Evolutionary conservation across 2,113 vertebrate genomes (phyloP).

Genomic region (Amblyornis subalaris): DNA sequence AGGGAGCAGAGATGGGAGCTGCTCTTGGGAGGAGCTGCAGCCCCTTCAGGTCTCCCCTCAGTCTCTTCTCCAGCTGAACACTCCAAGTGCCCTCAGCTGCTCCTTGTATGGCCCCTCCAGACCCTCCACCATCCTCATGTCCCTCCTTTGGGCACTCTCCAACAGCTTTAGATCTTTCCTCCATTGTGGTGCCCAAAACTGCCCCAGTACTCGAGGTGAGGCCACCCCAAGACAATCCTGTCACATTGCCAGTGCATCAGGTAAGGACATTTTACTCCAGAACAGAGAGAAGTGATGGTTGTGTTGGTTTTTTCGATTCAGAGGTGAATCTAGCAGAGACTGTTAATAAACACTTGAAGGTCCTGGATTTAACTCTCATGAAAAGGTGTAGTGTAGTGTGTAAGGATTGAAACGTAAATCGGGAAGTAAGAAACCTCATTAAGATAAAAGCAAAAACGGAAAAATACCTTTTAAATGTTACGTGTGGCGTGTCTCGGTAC

Average conservation of each 20-base stretch:
- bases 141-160: neutral
- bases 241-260: accelerated
- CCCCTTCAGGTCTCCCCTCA: neutral
- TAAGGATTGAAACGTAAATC: neutral
- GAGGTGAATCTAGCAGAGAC: neutral
- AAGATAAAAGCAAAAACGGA: neutral
- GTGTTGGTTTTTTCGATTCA: neutral
- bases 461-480: neutral
- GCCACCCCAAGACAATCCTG: too few species aligned
- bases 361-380: neutral
- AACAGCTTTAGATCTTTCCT: too few species aligned
- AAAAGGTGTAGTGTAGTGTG: accelerated
- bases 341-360: neutral
- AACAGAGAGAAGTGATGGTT: neutral
- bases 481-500: accelerated
- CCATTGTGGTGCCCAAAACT: too few species aligned
- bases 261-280: neutral
- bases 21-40: neutral
- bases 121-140: neutral
- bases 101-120: neutral
- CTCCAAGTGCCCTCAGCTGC: neutral
- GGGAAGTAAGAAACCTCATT: neutral
- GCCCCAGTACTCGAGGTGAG: too few species aligned
- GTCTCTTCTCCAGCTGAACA: neutral
- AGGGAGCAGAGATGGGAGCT: too few species aligned